Evolutionary conservation across 2,797 vertebrate genomes (phyloP).

Genomic region (Thaleichthys pacificus): DNA sequence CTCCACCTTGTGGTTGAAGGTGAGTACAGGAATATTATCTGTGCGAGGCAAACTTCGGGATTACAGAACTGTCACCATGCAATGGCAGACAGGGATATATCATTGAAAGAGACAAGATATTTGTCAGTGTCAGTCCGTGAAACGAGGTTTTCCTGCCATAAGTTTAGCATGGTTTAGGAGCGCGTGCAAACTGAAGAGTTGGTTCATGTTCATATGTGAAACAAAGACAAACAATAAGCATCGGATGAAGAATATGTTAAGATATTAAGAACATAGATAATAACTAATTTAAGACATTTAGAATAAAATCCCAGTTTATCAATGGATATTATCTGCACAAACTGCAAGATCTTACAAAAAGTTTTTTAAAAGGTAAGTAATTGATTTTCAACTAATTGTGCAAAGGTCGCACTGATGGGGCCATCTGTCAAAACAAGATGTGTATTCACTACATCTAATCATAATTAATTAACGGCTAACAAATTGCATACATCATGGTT

Average conservation of each 20-base stretch:
- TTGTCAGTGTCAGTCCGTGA: slow-evolving; percentile 1
- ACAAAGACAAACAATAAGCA: slow-evolving; percentile 6
- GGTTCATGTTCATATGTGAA: neutral
- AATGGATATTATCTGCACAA: slow-evolving; percentile 65
- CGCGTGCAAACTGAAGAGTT: neutral
- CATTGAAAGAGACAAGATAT: neutral
- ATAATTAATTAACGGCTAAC: slow-evolving; percentile 96
- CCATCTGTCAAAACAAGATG: slow-evolving; percentile 90
- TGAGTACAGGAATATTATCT: slow-evolving; percentile 21
- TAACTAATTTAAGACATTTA: slow-evolving; percentile 65
- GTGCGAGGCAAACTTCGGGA: neutral
- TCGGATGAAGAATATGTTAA: slow-evolving; percentile 53
- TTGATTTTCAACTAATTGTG: slow-evolving; percentile 82
- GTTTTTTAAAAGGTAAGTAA: slow-evolving; percentile 62
- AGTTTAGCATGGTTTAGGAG: slow-evolving; percentile 3
- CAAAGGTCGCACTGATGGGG: slow-evolving; percentile 88
- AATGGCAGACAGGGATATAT: slow-evolving; percentile 10
- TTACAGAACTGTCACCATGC: slow-evolving; percentile 4
- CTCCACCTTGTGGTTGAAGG: slow-evolving; percentile 76
- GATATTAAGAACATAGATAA: slow-evolving; percentile 64
- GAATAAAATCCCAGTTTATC: slow-evolving; percentile 53
- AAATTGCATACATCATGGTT: slow-evolving; percentile 91
- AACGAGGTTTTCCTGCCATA: slow-evolving; percentile 4
- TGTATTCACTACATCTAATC: slow-evolving; percentile 87
- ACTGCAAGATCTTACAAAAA: slow-evolving; percentile 66